Percentiles rank a stretch among this genome's conserved stretches.
Conservation (phyloP, 2,888 invertebrate genomes). For the Lepidonotus clava region DNA sequence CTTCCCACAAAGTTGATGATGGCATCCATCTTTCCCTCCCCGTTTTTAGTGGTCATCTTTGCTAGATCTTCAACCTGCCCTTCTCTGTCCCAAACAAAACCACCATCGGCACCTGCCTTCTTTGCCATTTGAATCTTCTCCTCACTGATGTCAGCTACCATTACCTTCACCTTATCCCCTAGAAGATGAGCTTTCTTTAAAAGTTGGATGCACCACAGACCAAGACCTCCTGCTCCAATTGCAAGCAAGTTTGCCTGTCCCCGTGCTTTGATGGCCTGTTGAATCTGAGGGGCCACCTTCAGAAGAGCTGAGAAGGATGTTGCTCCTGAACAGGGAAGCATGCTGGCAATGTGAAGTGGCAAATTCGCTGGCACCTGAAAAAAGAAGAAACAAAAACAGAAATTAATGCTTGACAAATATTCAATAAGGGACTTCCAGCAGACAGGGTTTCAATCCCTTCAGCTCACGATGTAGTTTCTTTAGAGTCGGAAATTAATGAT, state of each 20-base stretch:
- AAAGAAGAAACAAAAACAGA: not conserved
- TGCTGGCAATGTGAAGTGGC: not conserved
- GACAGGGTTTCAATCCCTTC: no score
- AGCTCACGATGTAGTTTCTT: not conserved
- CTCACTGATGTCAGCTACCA: conserved; percentile 4
- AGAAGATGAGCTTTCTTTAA: not conserved
- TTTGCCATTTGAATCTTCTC: not conserved
- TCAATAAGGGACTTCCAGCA: not conserved
- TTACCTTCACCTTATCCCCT: not conserved
- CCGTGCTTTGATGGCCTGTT: not conserved
- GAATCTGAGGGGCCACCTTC: not conserved
- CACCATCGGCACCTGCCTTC: not conserved
- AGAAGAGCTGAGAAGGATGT: not conserved
- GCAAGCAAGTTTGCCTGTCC: not conserved
- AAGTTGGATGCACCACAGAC: conserved; percentile 9
- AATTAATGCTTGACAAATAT: not conserved
- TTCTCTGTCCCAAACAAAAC: not conserved
- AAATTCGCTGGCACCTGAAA: conserved; percentile 11
- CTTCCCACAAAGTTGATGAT: not conserved
- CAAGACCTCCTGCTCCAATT: conserved; percentile 24
- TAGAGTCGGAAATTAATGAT: not conserved
- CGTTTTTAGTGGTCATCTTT: not conserved
- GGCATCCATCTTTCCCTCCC: not conserved
- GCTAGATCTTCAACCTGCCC: not conserved
- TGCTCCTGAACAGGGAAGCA: not conserved